Conservation (phyloP, 2,888 invertebrate species). For the Ophion obscuratus region DNA sequence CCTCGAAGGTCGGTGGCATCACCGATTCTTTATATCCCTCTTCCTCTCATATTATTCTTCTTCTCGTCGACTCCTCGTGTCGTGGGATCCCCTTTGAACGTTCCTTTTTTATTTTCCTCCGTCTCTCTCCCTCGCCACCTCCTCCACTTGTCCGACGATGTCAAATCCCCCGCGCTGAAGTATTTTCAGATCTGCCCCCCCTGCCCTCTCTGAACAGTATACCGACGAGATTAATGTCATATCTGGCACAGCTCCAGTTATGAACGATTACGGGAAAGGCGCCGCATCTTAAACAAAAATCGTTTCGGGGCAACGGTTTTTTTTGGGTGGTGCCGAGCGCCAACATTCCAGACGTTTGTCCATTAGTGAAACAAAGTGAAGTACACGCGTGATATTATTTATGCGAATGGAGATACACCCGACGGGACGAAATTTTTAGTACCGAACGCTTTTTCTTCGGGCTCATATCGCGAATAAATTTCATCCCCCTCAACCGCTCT, state of each 20-base stretch:
- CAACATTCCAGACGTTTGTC: conserved; percentile 10
- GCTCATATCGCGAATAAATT: conserved; percentile 48
- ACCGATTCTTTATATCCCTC: conserved; percentile 58
- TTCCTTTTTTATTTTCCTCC: conserved; percentile 46
- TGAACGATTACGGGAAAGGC: conserved; percentile 24
- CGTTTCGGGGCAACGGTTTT: conserved; percentile 3
- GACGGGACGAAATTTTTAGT: background rate
- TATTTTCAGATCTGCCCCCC: conserved; percentile 26
- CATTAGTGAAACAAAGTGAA: conserved; percentile 26
- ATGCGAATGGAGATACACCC: background rate
- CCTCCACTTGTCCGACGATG: conserved; percentile 35
- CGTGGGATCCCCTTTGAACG: conserved; percentile 31
- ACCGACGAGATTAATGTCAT: conserved; percentile 39
- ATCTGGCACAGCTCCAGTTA: conserved; percentile 42
- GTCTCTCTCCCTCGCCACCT: conserved; percentile 7
- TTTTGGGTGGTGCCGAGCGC: conserved; percentile 1
- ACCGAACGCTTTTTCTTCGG: conserved; percentile 8
- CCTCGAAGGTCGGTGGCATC: conserved; percentile 60
- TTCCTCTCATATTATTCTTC: conserved; percentile 54
- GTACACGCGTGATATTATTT: conserved; percentile 22
- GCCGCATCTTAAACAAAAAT: conserved; percentile 4
- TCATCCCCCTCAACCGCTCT: background rate
- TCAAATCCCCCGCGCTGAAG: conserved; percentile 47
- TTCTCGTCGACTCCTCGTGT: conserved; percentile 53
- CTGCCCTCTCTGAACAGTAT: background rate